A percentile compares a stretch with the other conserved stretches of the same genome.
Conservation (phyloP, 2,888 invertebrate genomes). For the Trimorus sp. region DNA sequence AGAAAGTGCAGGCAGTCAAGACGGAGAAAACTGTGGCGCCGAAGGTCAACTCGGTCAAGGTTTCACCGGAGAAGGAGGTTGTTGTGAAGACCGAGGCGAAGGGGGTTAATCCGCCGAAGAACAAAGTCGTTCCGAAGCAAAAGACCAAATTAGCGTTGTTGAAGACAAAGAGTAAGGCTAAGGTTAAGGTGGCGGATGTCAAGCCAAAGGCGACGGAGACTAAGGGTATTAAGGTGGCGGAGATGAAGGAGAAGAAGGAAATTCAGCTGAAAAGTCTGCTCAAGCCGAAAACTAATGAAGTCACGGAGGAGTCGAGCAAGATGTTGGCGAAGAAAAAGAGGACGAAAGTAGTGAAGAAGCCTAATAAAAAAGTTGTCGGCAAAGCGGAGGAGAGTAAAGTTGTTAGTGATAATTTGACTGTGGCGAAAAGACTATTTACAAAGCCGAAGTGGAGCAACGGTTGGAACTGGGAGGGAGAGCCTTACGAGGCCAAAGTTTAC, state of each 20-base stretch:
- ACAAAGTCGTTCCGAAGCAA: conserved; percentile 62
- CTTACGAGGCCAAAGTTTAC: conserved; percentile 92
- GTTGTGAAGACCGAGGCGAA: conserved; percentile 64
- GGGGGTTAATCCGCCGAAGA: conserved; percentile 48
- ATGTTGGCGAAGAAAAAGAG: conserved; percentile 77
- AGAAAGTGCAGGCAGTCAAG: conserved; percentile 26
- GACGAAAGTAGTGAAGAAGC: conserved; percentile 79
- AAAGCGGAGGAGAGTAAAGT: conserved; percentile 76
- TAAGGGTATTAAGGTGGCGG: conserved; percentile 55
- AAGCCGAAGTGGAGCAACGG: conserved; percentile 93
- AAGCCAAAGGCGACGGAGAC: conserved; percentile 64
- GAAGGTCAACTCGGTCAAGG: conserved; percentile 34
- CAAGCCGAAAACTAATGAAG: conserved; percentile 63
- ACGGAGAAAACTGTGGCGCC: conserved; percentile 52
- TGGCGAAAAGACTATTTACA: conserved; percentile 81
- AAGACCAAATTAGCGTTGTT: conserved; percentile 68
- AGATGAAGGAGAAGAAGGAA: conserved; percentile 39
- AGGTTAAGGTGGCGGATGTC: conserved; percentile 65
- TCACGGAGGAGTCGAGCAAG: conserved; percentile 66
- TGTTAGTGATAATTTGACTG: conserved; percentile 77
- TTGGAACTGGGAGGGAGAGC: conserved; percentile 95
- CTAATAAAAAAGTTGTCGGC: conserved; percentile 79
- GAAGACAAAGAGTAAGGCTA: conserved; percentile 69
- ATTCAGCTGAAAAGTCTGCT: conserved; percentile 47
- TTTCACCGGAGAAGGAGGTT: conserved; percentile 29